These are phyloP conservation scores for Rotaria macrura DNA, from an alignment of 2,888 invertebrate genomes.

Conservation along the genomic window DNA sequence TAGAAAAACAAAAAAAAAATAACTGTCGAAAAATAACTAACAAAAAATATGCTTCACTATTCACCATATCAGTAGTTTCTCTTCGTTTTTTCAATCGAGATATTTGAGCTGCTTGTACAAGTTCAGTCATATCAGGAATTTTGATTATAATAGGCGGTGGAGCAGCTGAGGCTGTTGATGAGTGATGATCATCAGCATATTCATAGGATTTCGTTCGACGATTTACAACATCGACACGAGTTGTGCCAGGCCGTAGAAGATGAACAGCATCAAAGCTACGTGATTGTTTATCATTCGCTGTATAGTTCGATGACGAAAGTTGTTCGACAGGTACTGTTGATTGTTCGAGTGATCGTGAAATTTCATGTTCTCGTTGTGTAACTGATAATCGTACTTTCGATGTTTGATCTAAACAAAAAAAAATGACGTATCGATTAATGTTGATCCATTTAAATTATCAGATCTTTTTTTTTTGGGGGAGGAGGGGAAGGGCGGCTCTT, in stretches of 20 bases:
- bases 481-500: too few species aligned
- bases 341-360: neutral
- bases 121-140: neutral
- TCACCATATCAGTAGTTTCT: neutral
- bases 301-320: neutral
- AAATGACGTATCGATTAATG: too few species aligned
- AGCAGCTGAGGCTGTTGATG: neutral
- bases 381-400: neutral
- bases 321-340: neutral
- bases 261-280: slow-evolving; percentile 14
- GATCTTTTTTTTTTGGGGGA: too few species aligned
- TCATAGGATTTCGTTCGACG: slow-evolving; percentile 3
- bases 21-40: too few species aligned
- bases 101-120: neutral
- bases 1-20: neutral
- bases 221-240: neutral
- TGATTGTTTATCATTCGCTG: slow-evolving; percentile 1
- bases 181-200: neutral
- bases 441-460: too few species aligned
- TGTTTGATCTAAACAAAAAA: neutral
- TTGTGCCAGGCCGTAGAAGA: neutral
- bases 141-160: neutral
- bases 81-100: neutral
- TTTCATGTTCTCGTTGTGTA: neutral
- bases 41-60: neutral